These are phyloP conservation scores for Drosophila oshimai DNA, from an alignment of 1,140 invertebrate genomes.

Conservation along the genomic window DNA sequence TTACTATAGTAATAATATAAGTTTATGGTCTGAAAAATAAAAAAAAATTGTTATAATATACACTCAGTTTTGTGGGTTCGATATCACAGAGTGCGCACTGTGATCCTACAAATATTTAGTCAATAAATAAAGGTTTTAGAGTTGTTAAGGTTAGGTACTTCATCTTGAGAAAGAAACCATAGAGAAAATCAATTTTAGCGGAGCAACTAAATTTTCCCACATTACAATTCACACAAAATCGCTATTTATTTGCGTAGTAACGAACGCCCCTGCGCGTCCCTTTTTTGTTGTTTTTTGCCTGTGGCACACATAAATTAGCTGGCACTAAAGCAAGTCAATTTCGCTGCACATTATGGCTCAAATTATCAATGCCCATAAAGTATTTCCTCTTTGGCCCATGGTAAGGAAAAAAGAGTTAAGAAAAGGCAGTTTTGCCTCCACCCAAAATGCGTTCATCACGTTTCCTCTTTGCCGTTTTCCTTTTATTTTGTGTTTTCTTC, in stretches of 20 bases:
- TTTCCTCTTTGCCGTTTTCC: constrained; percentile 31
- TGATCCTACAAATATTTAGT: no score
- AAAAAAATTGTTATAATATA: no score
- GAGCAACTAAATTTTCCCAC: constrained; percentile 24
- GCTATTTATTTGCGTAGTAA: constrained; percentile 28
- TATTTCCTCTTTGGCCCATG: constrained; percentile 55
- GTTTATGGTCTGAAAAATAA: no score
- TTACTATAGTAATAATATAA: no score
- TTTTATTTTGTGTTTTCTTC: constrained; percentile 11
- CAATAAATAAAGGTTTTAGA: no score
- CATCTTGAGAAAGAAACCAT: no score
- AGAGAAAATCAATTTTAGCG: constrained; percentile 1
- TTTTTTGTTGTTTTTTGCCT: not conserved
- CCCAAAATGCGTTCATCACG: constrained; percentile 72
- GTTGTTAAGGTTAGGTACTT: no score
- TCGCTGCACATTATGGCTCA: constrained; percentile 69
- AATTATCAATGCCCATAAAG: constrained; percentile 75
- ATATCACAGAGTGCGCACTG: no score
- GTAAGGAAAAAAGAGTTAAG: constrained; percentile 2
- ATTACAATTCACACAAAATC: constrained; percentile 10
- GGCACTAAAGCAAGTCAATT: constrained; percentile 64
- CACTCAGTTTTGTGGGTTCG: no score
- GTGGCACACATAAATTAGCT: constrained; percentile 61
- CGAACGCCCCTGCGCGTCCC: not conserved
- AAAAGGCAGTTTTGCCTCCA: constrained; percentile 16